Evolutionary conservation across 2,888 invertebrate genomes (phyloP).

Genomic region (Junonia oenone): DNA sequence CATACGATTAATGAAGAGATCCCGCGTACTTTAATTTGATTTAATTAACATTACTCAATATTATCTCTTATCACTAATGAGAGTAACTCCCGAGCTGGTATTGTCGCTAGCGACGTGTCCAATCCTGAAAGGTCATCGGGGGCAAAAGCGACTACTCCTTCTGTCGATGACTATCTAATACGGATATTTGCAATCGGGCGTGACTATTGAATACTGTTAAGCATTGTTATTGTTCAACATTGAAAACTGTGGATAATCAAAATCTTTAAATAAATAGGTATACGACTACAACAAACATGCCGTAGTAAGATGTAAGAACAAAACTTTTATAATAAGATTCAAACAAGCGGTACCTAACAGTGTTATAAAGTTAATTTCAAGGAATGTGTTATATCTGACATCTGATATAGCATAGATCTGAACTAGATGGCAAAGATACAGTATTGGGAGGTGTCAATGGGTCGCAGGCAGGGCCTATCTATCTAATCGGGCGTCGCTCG

Average conservation of each 20-base stretch:
- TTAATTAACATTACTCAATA: slow-evolving; percentile 41
- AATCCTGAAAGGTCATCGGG: slow-evolving; percentile 37
- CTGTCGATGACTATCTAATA: slow-evolving; percentile 33
- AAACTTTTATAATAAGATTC: not conserved
- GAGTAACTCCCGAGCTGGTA: slow-evolving; percentile 41
- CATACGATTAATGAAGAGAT: slow-evolving; percentile 65
- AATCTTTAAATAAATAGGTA: not conserved
- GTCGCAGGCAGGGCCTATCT: slow-evolving; percentile 56
- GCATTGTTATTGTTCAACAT: slow-evolving; percentile 7
- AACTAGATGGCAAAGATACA: slow-evolving; percentile 20
- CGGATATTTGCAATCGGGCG: slow-evolving; percentile 26
- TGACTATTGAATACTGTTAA: slow-evolving; percentile 8
- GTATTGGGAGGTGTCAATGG: slow-evolving; percentile 32
- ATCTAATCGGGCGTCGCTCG: slow-evolving; percentile 71
- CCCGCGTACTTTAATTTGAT: slow-evolving; percentile 11
- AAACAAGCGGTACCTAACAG: not conserved
- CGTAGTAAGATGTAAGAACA: too few relatives aligned
- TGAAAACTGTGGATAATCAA: not conserved
- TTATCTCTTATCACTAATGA: slow-evolving; percentile 63
- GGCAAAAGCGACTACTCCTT: slow-evolving; percentile 29
- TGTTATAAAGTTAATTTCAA: not conserved
- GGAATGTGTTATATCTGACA: not conserved
- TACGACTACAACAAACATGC: too few relatives aligned
- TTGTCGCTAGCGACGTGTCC: slow-evolving; percentile 45
- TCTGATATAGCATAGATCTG: slow-evolving; percentile 5